These are phyloP conservation scores for Capitella teleta DNA, from an alignment of 1,140 invertebrate genomes.

Conservation along the genomic window DNA sequence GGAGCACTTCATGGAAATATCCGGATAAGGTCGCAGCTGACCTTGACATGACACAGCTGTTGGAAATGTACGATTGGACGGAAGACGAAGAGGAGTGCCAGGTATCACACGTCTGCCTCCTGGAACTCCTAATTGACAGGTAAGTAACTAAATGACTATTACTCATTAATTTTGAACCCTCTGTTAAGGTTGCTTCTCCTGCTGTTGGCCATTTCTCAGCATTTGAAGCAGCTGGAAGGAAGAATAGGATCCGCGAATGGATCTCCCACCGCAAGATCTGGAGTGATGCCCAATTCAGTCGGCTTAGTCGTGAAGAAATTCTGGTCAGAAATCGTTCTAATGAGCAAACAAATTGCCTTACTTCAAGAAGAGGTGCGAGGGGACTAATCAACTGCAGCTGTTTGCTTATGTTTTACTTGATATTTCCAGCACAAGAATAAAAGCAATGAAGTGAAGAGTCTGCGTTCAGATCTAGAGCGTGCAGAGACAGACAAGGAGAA, in stretches of 20 bases:
- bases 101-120: conserved; percentile 36
- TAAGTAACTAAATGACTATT: conserved; percentile 10
- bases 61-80: conserved; percentile 28
- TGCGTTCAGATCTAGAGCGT: background rate
- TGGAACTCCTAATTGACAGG: conserved; percentile 41
- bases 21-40: conserved; percentile 33
- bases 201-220: conserved; percentile 24
- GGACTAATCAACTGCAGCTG: background rate
- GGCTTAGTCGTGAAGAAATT: conserved; percentile 30
- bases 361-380: conserved; percentile 26
- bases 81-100: conserved; percentile 33
- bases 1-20: conserved; percentile 37
- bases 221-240: conserved; percentile 18
- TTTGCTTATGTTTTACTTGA: no score
- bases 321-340: conserved; percentile 25
- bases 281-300: conserved; percentile 21
- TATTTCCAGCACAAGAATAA: no score
- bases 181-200: conserved; percentile 31
- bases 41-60: conserved; percentile 31
- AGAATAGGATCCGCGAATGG: no score
- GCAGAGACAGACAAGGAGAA: no score
- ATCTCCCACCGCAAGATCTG: conserved; percentile 7
- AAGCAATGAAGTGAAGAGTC: no score
- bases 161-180: background rate
- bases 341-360: conserved; percentile 24